A percentile compares a stretch with the other conserved stretches of the same genome.
These are phyloP conservation scores for Sebastes dallii DNA, from an alignment of 2,797 vertebrate species.

Conservation along the genomic window DNA sequence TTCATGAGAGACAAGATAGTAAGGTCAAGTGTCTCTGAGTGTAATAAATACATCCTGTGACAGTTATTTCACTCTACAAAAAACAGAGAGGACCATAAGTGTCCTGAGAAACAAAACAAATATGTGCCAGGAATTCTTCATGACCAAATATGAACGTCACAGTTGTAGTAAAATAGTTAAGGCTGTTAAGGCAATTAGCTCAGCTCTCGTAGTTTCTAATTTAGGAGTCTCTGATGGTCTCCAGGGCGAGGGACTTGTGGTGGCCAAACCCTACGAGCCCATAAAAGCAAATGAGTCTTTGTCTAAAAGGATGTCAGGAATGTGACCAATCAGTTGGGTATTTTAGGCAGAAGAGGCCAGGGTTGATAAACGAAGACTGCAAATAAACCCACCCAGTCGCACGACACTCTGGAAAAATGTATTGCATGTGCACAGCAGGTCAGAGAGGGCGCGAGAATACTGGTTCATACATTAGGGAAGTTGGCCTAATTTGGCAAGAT, in stretches of 20 bases:
- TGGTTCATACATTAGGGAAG: conserved; percentile 82
- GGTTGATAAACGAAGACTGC: conserved; percentile 87
- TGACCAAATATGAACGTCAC: conserved; percentile 79
- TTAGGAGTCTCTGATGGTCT: conserved; percentile 65
- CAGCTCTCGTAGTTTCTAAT: conserved; percentile 67
- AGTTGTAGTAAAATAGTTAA: conserved; percentile 63
- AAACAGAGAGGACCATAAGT: conserved; percentile 57
- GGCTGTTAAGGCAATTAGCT: conserved; percentile 67
- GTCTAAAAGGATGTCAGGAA: conserved; percentile 85
- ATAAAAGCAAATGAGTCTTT: conserved; percentile 74
- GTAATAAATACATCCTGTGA: conserved; percentile 39
- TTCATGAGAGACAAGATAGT: conserved; percentile 46
- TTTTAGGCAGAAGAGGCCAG: conserved; percentile 85
- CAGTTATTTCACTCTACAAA: conserved; percentile 55
- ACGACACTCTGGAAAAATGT: conserved; percentile 81
- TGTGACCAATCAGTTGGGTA: conserved; percentile 84
- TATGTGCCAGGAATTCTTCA: conserved; percentile 40
- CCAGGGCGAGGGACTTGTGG: conserved; percentile 57
- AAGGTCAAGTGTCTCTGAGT: conserved; percentile 31
- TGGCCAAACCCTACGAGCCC: conserved; percentile 65
- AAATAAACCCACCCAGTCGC: conserved; percentile 83
- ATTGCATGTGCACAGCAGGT: conserved; percentile 79
- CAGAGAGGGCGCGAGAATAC: conserved; percentile 82
- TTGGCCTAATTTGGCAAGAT: conserved; percentile 97
- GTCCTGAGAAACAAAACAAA: conserved; percentile 70